Conservation (phyloP, 2,888 invertebrate genomes). For the Drosophila demipolita region DNA sequence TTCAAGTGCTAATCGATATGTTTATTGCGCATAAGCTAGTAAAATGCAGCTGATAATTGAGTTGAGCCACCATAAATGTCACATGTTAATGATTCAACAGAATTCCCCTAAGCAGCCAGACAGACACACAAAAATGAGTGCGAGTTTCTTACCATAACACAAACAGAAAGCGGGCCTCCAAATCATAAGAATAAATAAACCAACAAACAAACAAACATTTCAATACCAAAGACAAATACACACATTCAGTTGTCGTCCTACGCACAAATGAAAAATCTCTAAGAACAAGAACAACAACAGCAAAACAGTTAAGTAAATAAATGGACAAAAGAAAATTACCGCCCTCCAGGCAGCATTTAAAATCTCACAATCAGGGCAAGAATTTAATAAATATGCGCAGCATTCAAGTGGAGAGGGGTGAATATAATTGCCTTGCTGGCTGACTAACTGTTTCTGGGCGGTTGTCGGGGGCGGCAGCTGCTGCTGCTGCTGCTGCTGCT, state of each 20-base stretch:
- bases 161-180: conserved; percentile 36
- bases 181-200: conserved; percentile 47
- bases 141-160: conserved; percentile 18
- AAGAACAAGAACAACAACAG: conserved; percentile 19
- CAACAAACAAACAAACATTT: conserved; percentile 40
- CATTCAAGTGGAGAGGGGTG: background rate
- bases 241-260: conserved; percentile 25
- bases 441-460: conserved; percentile 32
- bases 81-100: conserved; percentile 37
- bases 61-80: conserved; percentile 46
- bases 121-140: background rate
- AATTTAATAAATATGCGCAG: conserved; percentile 57
- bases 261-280: conserved; percentile 34
- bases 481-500: conserved; percentile 27
- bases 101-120: conserved; percentile 7
- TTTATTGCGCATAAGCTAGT: conserved; percentile 36
- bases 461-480: conserved; percentile 30
- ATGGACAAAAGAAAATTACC: conserved; percentile 62
- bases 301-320: conserved; percentile 57
- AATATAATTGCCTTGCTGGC: conserved; percentile 38
- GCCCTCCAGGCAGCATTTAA: conserved; percentile 47
- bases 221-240: conserved; percentile 25
- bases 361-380: conserved; percentile 52
- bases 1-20: conserved; percentile 47
- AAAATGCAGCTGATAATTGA: conserved; percentile 36